These are phyloP conservation scores for Lampris megalopsis DNA, from an alignment of 2,113 vertebrate genomes.

Conservation along the genomic window DNA sequence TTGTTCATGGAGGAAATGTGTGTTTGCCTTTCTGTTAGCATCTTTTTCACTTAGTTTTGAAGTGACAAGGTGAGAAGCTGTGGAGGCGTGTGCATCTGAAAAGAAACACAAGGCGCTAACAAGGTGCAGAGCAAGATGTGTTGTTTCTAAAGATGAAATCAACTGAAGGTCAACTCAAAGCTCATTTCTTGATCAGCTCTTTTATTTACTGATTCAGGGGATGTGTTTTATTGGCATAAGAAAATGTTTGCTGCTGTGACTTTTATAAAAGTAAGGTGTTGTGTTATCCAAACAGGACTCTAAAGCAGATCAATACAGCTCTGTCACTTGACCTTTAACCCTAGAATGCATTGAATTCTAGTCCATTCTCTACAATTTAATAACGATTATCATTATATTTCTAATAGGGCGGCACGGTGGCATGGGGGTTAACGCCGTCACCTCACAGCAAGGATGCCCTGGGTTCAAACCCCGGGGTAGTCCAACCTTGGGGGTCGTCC, in stretches of 20 bases:
- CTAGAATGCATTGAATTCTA: not conserved
- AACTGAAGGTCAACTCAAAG: constrained; percentile 24
- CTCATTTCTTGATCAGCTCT: constrained; percentile 49
- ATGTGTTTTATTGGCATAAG: not conserved
- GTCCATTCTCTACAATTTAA: too few relatives aligned
- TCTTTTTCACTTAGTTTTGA: constrained; percentile 74
- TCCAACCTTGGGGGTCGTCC: too few relatives aligned
- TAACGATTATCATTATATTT: too few relatives aligned
- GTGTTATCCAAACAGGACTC: too few relatives aligned
- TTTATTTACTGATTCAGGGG: constrained; percentile 9
- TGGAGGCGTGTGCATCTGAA: constrained; percentile 68
- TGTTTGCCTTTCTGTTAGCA: constrained; percentile 75
- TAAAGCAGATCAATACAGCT: not conserved
- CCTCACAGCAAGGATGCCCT: too few relatives aligned
- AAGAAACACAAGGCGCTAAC: constrained; percentile 69
- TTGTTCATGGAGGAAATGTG: constrained; percentile 64
- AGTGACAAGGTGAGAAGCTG: constrained; percentile 76
- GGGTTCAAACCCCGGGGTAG: too few relatives aligned
- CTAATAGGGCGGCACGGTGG: too few relatives aligned
- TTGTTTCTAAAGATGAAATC: constrained; percentile 50
- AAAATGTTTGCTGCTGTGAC: not conserved
- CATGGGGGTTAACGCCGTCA: too few relatives aligned
- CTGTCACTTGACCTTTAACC: not conserved
- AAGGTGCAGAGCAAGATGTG: constrained; percentile 60
- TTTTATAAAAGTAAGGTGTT: too few relatives aligned